Evolutionary conservation across 1,140 invertebrate species (phyloP).

Genomic region (Anoplolepis gracilipes): DNA sequence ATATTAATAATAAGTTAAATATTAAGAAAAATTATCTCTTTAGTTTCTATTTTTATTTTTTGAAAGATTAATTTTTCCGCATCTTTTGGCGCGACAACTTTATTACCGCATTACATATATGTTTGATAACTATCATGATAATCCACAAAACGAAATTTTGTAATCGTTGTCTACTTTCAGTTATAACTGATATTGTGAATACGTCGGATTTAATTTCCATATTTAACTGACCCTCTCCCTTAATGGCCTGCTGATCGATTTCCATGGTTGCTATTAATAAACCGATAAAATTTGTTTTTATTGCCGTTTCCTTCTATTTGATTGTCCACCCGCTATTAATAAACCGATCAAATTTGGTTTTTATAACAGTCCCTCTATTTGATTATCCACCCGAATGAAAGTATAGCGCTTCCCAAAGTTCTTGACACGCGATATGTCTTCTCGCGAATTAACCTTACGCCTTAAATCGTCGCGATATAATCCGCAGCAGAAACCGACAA

Average conservation of each 20-base stretch:
- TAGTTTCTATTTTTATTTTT: background rate
- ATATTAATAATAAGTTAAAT: background rate
- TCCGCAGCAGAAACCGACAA: constrained; percentile 3
- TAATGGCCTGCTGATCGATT: constrained; percentile 24
- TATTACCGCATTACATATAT: background rate
- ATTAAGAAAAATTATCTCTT: background rate
- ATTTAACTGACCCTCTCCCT: constrained; percentile 15
- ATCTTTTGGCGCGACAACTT: background rate
- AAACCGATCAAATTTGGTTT: constrained; percentile 15
- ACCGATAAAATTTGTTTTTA: constrained; percentile 18
- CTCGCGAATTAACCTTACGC: background rate
- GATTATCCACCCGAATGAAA: constrained; percentile 3
- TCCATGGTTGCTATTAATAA: background rate
- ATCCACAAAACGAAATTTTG: constrained; percentile 7
- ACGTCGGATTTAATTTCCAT: constrained; percentile 40
- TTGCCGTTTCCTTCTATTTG: background rate
- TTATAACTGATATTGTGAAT: constrained; percentile 11
- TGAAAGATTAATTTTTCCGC: background rate
- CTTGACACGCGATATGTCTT: background rate
- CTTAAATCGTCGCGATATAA: constrained; percentile 1
- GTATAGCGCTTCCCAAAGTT: background rate
- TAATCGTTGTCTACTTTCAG: background rate
- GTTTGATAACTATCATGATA: background rate
- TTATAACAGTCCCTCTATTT: background rate
- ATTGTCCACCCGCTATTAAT: background rate